phyloP scores from a whole-genome alignment of 2,888 invertebrate genomes.

The Luperina testacea region DNA sequence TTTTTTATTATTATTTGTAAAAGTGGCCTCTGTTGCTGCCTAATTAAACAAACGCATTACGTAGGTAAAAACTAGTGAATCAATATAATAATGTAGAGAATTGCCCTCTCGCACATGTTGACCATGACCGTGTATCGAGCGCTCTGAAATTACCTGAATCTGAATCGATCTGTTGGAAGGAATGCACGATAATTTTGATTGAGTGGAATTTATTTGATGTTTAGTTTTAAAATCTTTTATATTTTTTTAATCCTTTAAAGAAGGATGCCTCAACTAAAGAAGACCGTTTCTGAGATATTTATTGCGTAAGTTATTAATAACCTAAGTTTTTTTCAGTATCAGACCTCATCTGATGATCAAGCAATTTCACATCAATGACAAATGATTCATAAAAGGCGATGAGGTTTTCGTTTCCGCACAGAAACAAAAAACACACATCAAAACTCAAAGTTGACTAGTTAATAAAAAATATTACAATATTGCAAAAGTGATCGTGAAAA shows the following conservation, averaged over 20 bases:
- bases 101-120: not conserved
- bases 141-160: slow-evolving; percentile 7
- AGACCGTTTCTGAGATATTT: not conserved
- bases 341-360: not conserved
- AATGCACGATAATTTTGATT: not conserved
- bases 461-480: slow-evolving; percentile 25
- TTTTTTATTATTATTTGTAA: too few relatives aligned
- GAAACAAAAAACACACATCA: slow-evolving; percentile 18
- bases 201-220: not conserved
- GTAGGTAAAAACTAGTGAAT: not conserved
- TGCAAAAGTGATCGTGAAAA: slow-evolving; percentile 1
- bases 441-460: slow-evolving; percentile 15
- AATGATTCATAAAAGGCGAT: slow-evolving; percentile 8
- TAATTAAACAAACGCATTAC: not conserved
- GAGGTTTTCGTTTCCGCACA: slow-evolving; percentile 9
- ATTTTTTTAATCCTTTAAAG: not conserved
- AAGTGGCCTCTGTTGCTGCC: too few relatives aligned
- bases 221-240: not conserved
- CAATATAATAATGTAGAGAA: not conserved
- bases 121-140: slow-evolving; percentile 9
- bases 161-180: not conserved
- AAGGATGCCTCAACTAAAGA: not conserved
- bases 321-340: not conserved
- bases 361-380: not conserved
- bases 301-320: not conserved